Conservation (phyloP, 1,140 invertebrate genomes). For the Phortica variegata region DNA sequence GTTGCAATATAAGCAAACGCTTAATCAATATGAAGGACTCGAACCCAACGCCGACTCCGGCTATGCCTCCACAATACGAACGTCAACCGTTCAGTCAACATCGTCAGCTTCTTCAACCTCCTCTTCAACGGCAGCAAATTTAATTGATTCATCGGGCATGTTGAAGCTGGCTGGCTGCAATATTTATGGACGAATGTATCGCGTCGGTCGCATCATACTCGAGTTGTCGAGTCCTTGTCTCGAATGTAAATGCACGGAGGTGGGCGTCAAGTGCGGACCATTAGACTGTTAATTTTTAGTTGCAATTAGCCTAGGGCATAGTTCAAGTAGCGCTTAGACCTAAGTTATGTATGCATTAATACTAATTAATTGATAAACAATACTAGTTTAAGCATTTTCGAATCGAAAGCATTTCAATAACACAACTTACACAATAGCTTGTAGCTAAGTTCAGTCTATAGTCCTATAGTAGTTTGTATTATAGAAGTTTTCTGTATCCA, state of each 20-base stretch:
- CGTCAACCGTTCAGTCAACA: conserved; percentile 1
- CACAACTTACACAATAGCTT: too few species aligned
- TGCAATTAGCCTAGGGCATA: too few species aligned
- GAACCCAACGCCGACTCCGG: conserved; percentile 17
- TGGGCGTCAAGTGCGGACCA: conserved; percentile 80
- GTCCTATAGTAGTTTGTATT: too few species aligned
- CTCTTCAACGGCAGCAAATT: conserved; percentile 11
- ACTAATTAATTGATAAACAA: too few species aligned
- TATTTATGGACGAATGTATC: conserved; percentile 88
- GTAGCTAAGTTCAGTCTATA: too few species aligned
- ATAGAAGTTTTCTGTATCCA: too few species aligned
- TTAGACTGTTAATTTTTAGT: conserved; percentile 65
- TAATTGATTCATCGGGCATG: conserved; percentile 56
- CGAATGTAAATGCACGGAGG: conserved; percentile 82
- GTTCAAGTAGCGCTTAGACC: too few species aligned
- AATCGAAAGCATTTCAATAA: too few species aligned
- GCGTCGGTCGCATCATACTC: conserved; percentile 78
- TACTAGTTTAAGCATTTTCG: too few species aligned
- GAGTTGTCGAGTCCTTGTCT: conserved; percentile 81
- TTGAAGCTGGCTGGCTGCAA: conserved; percentile 86
- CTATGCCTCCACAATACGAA: neutral
- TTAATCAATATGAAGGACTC: conserved; percentile 39
- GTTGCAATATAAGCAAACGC: conserved; percentile 26
- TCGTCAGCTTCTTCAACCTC: neutral
- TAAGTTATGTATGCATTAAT: too few species aligned